Percentiles rank a stretch among this genome's conserved stretches.
Conservation (phyloP, 2,797 vertebrate species). For the Sylvilagus floridanus region DNA sequence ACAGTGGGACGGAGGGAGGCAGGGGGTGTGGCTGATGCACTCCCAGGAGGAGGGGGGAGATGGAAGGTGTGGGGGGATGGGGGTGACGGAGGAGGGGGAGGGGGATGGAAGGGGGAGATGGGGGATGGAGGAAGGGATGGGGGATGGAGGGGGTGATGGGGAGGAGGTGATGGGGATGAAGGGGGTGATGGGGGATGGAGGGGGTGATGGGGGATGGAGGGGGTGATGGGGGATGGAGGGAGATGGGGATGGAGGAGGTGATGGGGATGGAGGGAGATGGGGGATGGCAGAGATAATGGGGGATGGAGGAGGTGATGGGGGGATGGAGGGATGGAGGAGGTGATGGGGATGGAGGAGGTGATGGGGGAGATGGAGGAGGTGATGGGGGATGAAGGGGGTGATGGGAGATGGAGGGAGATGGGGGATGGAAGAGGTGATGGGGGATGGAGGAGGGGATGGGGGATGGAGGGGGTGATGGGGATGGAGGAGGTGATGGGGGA, state of each 20-base stretch:
- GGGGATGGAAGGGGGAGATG: too few species aligned
- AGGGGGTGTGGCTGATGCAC: too few species aligned
- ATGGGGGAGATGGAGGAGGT: fast-evolving
- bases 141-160: neutral
- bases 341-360: too few species aligned
- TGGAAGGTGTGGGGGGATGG: neutral
- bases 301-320: neutral
- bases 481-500: neutral
- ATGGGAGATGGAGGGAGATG: too few species aligned
- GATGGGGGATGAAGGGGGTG: neutral
- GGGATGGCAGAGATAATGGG: neutral
- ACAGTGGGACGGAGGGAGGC: too few species aligned
- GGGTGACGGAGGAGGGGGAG: too few species aligned
- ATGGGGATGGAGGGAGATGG: neutral
- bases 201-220: neutral
- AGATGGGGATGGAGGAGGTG: neutral
- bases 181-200: too few species aligned
- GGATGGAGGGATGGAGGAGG: neutral
- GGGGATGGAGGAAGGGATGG: neutral
- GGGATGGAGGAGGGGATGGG: too few species aligned
- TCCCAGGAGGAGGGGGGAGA: too few species aligned
- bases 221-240: too few species aligned
- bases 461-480: too few species aligned
- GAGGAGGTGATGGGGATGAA: fast-evolving
- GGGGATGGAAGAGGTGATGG: fast-evolving